phyloP scores from a whole-genome alignment of 2,113 vertebrate genomes.

The Puma concolor region DNA sequence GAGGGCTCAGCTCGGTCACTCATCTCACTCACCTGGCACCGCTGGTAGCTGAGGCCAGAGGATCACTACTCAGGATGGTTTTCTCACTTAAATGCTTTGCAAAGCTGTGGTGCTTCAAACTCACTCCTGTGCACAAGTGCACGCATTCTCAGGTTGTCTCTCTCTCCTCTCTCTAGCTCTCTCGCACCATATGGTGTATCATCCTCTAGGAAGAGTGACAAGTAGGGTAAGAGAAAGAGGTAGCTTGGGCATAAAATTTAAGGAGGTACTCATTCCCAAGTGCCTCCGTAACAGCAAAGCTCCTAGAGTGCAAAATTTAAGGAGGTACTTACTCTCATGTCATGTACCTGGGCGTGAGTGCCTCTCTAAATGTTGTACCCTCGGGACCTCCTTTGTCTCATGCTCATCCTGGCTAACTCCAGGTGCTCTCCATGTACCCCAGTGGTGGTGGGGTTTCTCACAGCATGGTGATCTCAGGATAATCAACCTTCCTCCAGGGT shows the following conservation, averaged over 20 bases:
- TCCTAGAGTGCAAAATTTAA: neutral
- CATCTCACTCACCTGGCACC: neutral
- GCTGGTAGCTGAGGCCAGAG: neutral
- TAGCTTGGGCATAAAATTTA: neutral
- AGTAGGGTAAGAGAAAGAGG: neutral
- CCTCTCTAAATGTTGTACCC: neutral
- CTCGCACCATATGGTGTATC: neutral
- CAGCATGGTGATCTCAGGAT: neutral
- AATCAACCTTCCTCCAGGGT: too few species aligned
- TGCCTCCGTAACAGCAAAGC: neutral
- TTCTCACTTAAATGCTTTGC: neutral
- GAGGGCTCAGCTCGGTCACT: neutral
- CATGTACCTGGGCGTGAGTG: neutral
- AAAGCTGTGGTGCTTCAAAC: neutral
- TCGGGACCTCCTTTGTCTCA: neutral
- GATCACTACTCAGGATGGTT: neutral
- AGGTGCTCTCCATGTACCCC: neutral
- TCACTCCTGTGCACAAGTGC: neutral
- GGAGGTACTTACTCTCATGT: neutral
- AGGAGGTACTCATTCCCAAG: neutral
- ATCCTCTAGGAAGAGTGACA: neutral
- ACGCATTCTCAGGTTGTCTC: neutral
- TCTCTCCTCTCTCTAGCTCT: neutral
- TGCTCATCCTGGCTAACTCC: neutral
- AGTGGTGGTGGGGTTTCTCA: neutral